Evolutionary conservation across 2,888 invertebrate genomes (phyloP), one percentile per base, ranked within the genome.

Genomic region (Drosophila ezoana): DNA sequence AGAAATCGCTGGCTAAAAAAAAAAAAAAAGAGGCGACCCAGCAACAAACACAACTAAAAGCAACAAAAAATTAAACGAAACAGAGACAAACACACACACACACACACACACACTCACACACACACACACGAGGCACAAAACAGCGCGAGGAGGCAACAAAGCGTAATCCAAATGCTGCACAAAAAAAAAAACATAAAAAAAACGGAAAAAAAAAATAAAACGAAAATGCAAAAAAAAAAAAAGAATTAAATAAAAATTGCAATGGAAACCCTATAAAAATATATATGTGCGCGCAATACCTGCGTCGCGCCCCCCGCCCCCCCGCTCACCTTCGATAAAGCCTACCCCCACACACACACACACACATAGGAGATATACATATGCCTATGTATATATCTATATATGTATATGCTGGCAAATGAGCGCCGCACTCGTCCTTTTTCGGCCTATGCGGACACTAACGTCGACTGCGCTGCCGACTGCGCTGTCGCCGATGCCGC

Each of bases 261-360:
- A 79, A 75, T 90, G 79, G 70, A 91, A 91, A 84, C 90, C 89
- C 89, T 90, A 90, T 79, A 90, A 90, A 90, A 81, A 74, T 79
- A 72, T 65, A 74, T 79, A 72, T 65, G 57, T 58, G 56, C 75
- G 71, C 56, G 53, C 69, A 61, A 57, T 67, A 65, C 67, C 70
- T 81, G 79, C 79, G 63, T 57, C 48, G 23, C 37, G 14, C 23
- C 28, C 18, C 47, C 5, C 0, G 32, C 18, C 9, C 38, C 20
- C n/a, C 18, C 5, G 18, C 14, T 8, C 14, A 14, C 10, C 10
- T 14, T 10, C 54, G 32, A 32, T 20, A 40, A 20, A 45, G 38
- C 11, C 33, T 6, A 3, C 37, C 16, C 52, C 33, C 18, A 18
- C 13, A 20, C 58, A 28, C 35, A 37, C 49, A 28, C 23, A 28